A percentile compares a stretch with the other conserved stretches of the same genome.
Evolutionary conservation across 2,888 invertebrate genomes (phyloP).

Genomic region (Strigamia maritima): DNA sequence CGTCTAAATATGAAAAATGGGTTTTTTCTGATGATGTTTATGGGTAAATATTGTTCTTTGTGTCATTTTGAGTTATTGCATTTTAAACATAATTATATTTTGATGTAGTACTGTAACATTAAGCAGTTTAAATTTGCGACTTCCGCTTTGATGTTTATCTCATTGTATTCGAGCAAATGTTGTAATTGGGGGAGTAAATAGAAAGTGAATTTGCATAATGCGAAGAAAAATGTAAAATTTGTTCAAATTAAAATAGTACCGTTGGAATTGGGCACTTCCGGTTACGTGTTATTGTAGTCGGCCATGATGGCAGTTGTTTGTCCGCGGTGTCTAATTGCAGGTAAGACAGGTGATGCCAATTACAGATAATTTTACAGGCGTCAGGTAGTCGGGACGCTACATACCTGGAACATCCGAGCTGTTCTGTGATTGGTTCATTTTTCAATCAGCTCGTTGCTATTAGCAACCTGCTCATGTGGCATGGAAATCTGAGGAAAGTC

Average conservation of each 20-base stretch:
- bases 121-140: too few relatives aligned
- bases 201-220: neutral
- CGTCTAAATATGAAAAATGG: too few relatives aligned
- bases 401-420: slow-evolving; percentile 22
- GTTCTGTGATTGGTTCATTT: neutral
- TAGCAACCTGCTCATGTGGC: slow-evolving; percentile 9
- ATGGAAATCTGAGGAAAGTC: neutral
- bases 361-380: slow-evolving; percentile 37
- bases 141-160: too few relatives aligned
- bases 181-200: too few relatives aligned
- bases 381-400: slow-evolving; percentile 31
- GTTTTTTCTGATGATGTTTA: too few relatives aligned
- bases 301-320: slow-evolving; percentile 26
- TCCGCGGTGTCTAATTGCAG: slow-evolving; percentile 35
- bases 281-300: neutral
- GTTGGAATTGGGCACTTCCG: neutral
- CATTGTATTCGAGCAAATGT: too few relatives aligned
- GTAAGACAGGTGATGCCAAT: slow-evolving; percentile 37
- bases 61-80: too few relatives aligned
- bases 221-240: neutral
- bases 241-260: neutral
- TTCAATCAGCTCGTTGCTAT: slow-evolving; percentile 7
- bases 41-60: too few relatives aligned
- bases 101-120: too few relatives aligned
- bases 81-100: too few relatives aligned